phyloP scores from a whole-genome alignment of 2,888 invertebrate species.

The Eudemis profundana region DNA sequence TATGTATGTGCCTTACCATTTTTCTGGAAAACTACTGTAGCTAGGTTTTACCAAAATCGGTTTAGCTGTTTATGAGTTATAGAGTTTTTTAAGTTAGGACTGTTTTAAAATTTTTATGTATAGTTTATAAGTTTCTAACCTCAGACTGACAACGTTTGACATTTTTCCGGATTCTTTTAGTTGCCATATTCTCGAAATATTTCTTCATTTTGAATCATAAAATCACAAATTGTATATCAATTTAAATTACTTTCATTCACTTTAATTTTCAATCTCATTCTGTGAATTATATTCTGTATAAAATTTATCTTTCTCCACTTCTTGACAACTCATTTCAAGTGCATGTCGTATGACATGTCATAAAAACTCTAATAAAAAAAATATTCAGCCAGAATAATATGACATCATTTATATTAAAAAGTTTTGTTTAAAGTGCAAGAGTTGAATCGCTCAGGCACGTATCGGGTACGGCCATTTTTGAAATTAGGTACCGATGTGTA shows the following conservation, averaged over 20 bases:
- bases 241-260: background rate
- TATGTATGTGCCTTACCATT: too few relatives aligned
- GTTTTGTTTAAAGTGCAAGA: too few relatives aligned
- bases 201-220: slow-evolving; percentile 13
- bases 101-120: too few relatives aligned
- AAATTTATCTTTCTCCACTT: background rate
- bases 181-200: slow-evolving; percentile 3
- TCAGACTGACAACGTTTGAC: background rate
- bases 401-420: too few relatives aligned
- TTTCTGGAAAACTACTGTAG: too few relatives aligned
- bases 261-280: slow-evolving; percentile 1
- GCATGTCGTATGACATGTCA: slow-evolving; percentile 21
- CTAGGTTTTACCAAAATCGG: too few relatives aligned
- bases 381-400: too few relatives aligned
- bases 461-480: too few relatives aligned
- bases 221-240: background rate
- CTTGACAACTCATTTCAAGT: slow-evolving; percentile 19
- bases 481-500: too few relatives aligned
- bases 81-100: too few relatives aligned
- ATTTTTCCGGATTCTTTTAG: background rate
- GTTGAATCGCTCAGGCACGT: too few relatives aligned
- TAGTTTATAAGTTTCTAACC: background rate
- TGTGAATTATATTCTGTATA: background rate
- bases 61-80: too few relatives aligned
- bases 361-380: background rate